Conservation (phyloP, 2,113 vertebrate genomes). For the Paradoxurus hermaphroditus region DNA sequence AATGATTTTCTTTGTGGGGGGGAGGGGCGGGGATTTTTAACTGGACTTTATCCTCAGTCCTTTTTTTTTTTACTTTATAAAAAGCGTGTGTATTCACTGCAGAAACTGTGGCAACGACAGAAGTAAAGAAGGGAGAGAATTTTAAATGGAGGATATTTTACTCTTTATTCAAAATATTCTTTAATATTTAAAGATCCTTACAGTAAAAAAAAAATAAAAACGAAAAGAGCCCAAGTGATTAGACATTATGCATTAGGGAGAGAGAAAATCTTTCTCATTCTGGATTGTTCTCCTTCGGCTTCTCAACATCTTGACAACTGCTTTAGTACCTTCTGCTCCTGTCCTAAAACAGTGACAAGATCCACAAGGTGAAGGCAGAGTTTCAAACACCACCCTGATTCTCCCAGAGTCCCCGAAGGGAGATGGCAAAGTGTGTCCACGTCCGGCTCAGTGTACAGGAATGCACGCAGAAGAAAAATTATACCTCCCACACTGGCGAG, state of each 20-base stretch:
- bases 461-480: background rate
- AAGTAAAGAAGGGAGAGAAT: background rate
- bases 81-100: background rate
- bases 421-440: background rate
- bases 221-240: background rate
- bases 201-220: background rate
- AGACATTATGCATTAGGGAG: background rate
- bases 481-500: background rate
- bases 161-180: constrained; percentile 38
- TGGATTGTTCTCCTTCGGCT: background rate
- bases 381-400: background rate
- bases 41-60: background rate
- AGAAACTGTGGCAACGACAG: background rate
- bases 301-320: background rate
- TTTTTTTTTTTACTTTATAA: background rate
- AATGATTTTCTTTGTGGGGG: background rate
- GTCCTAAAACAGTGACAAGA: background rate
- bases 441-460: background rate
- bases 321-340: background rate
- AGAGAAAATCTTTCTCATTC: background rate
- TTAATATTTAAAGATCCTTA: constrained; percentile 25
- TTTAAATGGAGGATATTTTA: constrained; percentile 9
- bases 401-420: too few relatives aligned
- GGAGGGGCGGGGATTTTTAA: background rate
- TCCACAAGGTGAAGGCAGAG: background rate